Conservation (phyloP, 2,888 invertebrate genomes). For the Drosophila flavopinicola region DNA sequence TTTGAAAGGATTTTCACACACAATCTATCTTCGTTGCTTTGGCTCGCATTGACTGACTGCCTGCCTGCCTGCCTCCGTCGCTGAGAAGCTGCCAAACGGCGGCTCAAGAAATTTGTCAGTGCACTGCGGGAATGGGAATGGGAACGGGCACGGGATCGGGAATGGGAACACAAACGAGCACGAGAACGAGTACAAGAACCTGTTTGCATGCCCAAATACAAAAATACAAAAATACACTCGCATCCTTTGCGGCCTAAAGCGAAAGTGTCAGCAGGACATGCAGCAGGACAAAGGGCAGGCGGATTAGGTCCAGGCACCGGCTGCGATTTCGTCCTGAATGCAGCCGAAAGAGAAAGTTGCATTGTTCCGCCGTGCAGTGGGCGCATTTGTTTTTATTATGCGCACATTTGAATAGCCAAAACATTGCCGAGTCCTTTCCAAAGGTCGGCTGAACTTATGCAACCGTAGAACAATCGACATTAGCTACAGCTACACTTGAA, state of each 20-base stretch:
- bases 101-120: slow-evolving; percentile 59
- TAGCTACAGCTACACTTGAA: slow-evolving; percentile 58
- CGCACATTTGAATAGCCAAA: slow-evolving; percentile 61
- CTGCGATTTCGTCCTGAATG: slow-evolving; percentile 29
- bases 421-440: slow-evolving; percentile 36
- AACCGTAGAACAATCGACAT: slow-evolving; percentile 50
- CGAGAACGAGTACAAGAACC: slow-evolving; percentile 24
- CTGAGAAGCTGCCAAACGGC: slow-evolving; percentile 41
- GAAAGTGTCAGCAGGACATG: slow-evolving; percentile 57
- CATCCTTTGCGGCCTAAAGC: slow-evolving; percentile 58
- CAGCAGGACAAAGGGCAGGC: slow-evolving; percentile 34
- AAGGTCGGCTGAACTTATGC: slow-evolving; percentile 61
- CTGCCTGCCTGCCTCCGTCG: slow-evolving; percentile 35
- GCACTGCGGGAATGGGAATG: slow-evolving; percentile 44
- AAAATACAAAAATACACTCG: slow-evolving; percentile 22
- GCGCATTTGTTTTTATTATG: slow-evolving; percentile 49
- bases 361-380: slow-evolving; percentile 41
- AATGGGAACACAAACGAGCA: slow-evolving; percentile 2
- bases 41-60: slow-evolving; percentile 47
- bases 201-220: slow-evolving; percentile 43
- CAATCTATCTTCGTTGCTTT: slow-evolving; percentile 74
- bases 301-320: slow-evolving; percentile 53
- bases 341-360: slow-evolving; percentile 71
- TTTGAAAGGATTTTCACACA: slow-evolving; percentile 81
- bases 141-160: slow-evolving; percentile 4